Conservation (phyloP, 2,797 vertebrate species). For the Phrynocephalus vlangalii region DNA sequence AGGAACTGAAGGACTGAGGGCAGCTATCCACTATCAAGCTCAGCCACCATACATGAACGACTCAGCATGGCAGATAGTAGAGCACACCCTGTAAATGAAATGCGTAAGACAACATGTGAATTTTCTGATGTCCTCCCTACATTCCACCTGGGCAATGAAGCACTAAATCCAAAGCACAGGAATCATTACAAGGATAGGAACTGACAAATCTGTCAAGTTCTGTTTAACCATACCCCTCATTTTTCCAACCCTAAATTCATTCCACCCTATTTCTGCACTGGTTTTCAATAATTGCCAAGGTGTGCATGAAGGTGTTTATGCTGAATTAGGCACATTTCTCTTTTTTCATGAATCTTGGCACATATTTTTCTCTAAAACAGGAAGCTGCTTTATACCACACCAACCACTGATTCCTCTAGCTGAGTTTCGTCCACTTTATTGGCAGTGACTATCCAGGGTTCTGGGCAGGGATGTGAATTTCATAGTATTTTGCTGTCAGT, state of each 20-base stretch:
- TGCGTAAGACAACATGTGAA: neutral
- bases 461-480: too few relatives aligned
- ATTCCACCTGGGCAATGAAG: neutral
- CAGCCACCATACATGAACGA: neutral
- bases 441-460: too few relatives aligned
- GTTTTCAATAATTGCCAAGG: neutral
- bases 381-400: too few relatives aligned
- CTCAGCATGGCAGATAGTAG: neutral
- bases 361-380: neutral
- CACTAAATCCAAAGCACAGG: neutral
- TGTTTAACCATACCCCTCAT: neutral
- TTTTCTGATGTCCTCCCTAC: neutral
- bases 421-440: too few relatives aligned
- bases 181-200: neutral
- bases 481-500: too few relatives aligned
- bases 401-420: too few relatives aligned
- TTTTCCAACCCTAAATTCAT: neutral
- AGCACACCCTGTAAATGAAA: neutral
- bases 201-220: neutral
- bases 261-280: neutral
- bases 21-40: neutral
- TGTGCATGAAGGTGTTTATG: neutral
- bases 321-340: neutral
- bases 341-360: neutral
- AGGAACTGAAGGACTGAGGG: neutral